Evolutionary conservation across 2,797 vertebrate genomes (phyloP), one percentile per base, ranked within the genome.

Genomic region (Austrolebias charrua): DNA sequence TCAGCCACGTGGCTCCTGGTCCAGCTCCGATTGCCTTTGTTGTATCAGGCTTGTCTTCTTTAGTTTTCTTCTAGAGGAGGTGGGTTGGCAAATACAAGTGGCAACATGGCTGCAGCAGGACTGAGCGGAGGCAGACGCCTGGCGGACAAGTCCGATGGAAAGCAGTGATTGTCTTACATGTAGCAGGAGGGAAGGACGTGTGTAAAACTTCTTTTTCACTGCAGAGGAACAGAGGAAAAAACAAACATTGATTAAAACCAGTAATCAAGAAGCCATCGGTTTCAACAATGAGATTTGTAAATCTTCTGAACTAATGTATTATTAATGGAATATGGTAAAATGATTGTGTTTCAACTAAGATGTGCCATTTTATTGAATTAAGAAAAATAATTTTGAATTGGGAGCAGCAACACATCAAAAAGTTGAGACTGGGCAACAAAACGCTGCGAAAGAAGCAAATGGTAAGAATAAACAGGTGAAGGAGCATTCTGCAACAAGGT

Each of bases 11-110:
- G n/a, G n/a, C n/a, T n/a, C n/a, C n/a, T n/a, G n/a, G n/a, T n/a
- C n/a, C n/a, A n/a, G n/a, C n/a, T n/a, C 63, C 79, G 63, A 16
- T 62, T 13, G 3, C 47, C 63, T 46, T 54, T 61, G 58, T 55
- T 73, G 66, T 70, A 18, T 19, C 29, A 31, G 55, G 62, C 53
- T 79, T 78, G 68, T 40, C 38, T 11, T 38, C 9, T 12, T 11
- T 40, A 11, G 2, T 40, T 40, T 12, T 12, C 76, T 45, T 5
- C 14, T 16, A 6, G 42, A 2, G 15, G 40, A 24, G 43, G 71
- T 86, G 92, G 87, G 88, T 86, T 92, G 87, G 88, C 82, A 79
- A 87, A 85, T 54, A 82, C 69, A 64, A 79, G 75, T 85, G 79
- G 84, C 81, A 78, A 78, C 66, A 75, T 80, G 76, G 73, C 79